Evolutionary conservation across 2,888 invertebrate species (phyloP), one percentile per base, ranked within the genome.

Genomic region (Cataglyphis albicans): DNA sequence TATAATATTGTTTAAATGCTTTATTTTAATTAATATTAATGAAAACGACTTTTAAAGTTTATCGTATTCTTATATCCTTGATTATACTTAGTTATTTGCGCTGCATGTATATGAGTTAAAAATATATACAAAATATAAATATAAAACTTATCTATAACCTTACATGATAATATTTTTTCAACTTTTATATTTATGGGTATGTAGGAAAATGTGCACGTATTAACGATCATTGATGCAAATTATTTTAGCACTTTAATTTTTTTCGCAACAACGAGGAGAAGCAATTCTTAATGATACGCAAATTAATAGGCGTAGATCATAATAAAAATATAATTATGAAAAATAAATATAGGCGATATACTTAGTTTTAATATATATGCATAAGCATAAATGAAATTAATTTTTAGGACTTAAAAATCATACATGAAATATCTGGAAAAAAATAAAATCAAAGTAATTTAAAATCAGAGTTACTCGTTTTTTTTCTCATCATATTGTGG

Each of bases 101-200:
- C 6, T 65, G 52, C 3, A 10, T 38, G 9, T 1, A 41, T 72
- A 52, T n/a, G 52, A n/a, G 52, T n/a, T n/a, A 52, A 52, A n/a
- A 52, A n/a, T 52, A 48, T 44, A 57, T 59, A 80, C 70, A 76
- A 80, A 44, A 80, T 59, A 59, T 73, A 78, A 70, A 70, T 72
- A 44, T 70, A 76, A 78, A 72, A 44, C 18, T 70, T 57, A 70
- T 72, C 4, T 78, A 44, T 12, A 55, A 38, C 3, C n/a, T n/a
- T 44, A 67, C n/a, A 29, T 15, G 0, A 9, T 76, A 29, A 57
- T 15, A 72, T 32, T 35, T 3, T 35, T 44, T 63, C 7, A 55
- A 38, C n/a, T 63, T 74, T 32, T 10, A 5, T 15, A 63, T 74
- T 75, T 52, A 68, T 21, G 25, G 4, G n/a, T 7, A 52, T 10